Conservation (phyloP, 92 coral and sea anemone species). For the Palythoa heliodiscus region DNA sequence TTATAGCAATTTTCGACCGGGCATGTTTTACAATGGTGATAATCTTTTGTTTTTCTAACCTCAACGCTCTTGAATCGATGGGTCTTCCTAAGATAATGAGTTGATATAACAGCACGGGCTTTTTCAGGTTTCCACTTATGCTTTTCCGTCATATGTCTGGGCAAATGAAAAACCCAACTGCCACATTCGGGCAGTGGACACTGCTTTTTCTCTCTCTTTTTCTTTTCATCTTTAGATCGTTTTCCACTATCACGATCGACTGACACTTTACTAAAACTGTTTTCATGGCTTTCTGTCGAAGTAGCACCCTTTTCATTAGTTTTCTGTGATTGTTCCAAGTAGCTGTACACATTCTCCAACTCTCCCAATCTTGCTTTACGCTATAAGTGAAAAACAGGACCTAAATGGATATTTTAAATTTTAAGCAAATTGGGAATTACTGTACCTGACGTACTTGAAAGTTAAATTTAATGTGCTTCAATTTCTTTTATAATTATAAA, state of each 20-base stretch:
- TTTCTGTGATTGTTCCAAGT: background rate
- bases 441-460: no score
- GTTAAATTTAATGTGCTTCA: no score
- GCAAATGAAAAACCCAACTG: constrained; percentile 28
- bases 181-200: constrained; percentile 37
- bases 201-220: constrained; percentile 23
- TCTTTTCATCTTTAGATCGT: constrained; percentile 15
- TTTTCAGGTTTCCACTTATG: constrained; percentile 31
- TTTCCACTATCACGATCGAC: constrained; percentile 12
- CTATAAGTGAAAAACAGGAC: constrained; percentile 2
- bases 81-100: constrained; percentile 18
- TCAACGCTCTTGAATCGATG: constrained; percentile 21
- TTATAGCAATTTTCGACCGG: constrained; percentile 19
- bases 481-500: no score
- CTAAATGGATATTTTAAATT: background rate
- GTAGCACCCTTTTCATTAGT: background rate
- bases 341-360: background rate
- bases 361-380: constrained; percentile 25
- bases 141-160: constrained; percentile 37
- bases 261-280: background rate
- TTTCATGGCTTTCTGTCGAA: background rate
- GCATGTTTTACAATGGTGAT: constrained; percentile 10
- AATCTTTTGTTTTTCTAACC: constrained; percentile 26
- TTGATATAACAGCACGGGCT: constrained; percentile 37
- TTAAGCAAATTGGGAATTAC: background rate